Evolutionary conservation across 1,140 invertebrate species (phyloP).

Genomic region (Eufriesea mexicana): DNA sequence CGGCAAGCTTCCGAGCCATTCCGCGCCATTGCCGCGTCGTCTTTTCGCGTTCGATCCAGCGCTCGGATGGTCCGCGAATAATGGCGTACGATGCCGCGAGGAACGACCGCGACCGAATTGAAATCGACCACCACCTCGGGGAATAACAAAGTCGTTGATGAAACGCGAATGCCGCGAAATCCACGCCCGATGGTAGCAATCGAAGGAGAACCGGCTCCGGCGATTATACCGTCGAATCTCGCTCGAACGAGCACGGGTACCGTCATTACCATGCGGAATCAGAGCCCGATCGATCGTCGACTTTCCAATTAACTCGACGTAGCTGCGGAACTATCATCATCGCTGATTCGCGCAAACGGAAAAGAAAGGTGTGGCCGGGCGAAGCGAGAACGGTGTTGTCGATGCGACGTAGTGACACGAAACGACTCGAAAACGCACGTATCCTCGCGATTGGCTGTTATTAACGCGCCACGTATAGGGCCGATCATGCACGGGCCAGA

Average conservation of each 20-base stretch:
- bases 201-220: conserved; percentile 34
- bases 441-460: conserved; percentile 56
- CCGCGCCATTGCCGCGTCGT: too few relatives aligned
- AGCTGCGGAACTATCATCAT: conserved; percentile 27
- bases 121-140: neutral
- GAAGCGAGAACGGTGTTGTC: conserved; percentile 32
- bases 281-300: conserved; percentile 50
- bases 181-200: conserved; percentile 34
- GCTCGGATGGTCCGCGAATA: too few relatives aligned
- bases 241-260: conserved; percentile 41
- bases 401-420: conserved; percentile 54
- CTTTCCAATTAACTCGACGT: conserved; percentile 61
- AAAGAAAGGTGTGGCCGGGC: conserved; percentile 17
- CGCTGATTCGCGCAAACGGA: conserved; percentile 40
- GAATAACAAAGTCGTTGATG: neutral
- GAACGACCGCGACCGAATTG: too few relatives aligned
- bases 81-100: too few relatives aligned
- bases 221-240: conserved; percentile 58
- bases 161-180: conserved; percentile 50
- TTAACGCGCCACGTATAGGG: conserved; percentile 46
- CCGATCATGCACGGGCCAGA: conserved; percentile 30
- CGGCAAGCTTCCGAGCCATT: neutral
- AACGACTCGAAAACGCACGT: conserved; percentile 35
- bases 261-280: conserved; percentile 59
- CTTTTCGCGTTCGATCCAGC: too few relatives aligned